phyloP scores from a whole-genome alignment of 2,113 vertebrate species.

The Raja brachyura region DNA sequence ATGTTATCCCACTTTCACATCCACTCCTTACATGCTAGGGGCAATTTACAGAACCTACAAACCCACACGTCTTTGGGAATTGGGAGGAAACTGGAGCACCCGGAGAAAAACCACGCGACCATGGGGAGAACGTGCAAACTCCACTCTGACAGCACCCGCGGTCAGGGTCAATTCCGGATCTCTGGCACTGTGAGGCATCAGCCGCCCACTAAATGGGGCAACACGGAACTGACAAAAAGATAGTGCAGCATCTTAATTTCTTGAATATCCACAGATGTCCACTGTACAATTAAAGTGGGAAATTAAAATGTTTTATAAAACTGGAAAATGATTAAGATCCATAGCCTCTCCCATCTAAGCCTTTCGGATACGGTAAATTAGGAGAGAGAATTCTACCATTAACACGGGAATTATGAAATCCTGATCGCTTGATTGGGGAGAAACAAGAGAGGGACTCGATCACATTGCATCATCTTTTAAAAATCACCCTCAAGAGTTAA shows the following conservation, averaged over 20 bases:
- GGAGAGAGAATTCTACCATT: neutral
- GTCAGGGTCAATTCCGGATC: too few relatives aligned
- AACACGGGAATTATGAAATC: neutral
- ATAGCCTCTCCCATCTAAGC: neutral
- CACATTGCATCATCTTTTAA: neutral
- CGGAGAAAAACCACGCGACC: too few relatives aligned
- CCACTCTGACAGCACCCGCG: too few relatives aligned
- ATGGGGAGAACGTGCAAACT: too few relatives aligned
- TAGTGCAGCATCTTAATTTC: neutral
- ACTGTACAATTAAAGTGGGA: neutral
- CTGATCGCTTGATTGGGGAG: neutral
- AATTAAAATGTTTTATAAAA: constrained; percentile 2
- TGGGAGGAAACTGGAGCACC: too few relatives aligned
- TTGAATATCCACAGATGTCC: neutral
- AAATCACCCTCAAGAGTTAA: neutral
- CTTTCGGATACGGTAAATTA: neutral
- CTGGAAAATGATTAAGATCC: neutral
- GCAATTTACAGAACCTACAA: too few relatives aligned
- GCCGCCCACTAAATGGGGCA: neutral
- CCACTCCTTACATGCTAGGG: too few relatives aligned
- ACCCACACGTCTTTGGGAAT: too few relatives aligned
- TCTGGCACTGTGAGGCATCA: too few relatives aligned
- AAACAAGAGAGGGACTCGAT: neutral
- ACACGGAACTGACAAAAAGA: neutral
- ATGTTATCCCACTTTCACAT: too few relatives aligned